Conservation (phyloP, 2,888 invertebrate species). For the Schizaphis graminum region DNA sequence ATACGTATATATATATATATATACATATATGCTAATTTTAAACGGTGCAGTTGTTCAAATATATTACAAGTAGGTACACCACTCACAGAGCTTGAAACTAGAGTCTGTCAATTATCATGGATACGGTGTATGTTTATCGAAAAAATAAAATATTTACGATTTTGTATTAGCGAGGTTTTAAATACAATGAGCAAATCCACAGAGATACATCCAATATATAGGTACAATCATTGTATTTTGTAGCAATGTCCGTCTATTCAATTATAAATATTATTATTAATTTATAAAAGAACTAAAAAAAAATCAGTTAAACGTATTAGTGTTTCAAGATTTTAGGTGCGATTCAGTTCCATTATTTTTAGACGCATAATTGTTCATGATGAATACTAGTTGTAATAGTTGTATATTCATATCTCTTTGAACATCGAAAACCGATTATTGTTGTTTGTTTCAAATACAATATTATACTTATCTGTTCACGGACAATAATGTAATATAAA, state of each 20-base stretch:
- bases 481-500: not conserved
- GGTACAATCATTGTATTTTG: not conserved
- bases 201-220: not conserved
- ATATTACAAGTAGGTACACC: not conserved
- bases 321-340: not conserved
- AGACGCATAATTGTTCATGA: not conserved
- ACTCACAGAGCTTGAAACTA: not conserved
- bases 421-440: not conserved
- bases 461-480: not conserved
- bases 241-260: not conserved
- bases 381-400: not conserved
- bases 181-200: not conserved
- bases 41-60: slow-evolving; percentile 29
- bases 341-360: not conserved
- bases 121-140: not conserved
- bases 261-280: not conserved
- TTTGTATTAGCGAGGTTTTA: not conserved
- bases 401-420: not conserved
- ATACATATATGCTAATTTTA: not conserved
- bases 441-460: not conserved
- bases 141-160: not conserved
- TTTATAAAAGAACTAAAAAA: not conserved
- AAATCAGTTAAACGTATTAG: not conserved
- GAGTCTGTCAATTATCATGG: slow-evolving; percentile 11
- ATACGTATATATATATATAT: not conserved